phyloP scores from a whole-genome alignment of 2,113 vertebrate species.

The Isurus oxyrinchus region DNA sequence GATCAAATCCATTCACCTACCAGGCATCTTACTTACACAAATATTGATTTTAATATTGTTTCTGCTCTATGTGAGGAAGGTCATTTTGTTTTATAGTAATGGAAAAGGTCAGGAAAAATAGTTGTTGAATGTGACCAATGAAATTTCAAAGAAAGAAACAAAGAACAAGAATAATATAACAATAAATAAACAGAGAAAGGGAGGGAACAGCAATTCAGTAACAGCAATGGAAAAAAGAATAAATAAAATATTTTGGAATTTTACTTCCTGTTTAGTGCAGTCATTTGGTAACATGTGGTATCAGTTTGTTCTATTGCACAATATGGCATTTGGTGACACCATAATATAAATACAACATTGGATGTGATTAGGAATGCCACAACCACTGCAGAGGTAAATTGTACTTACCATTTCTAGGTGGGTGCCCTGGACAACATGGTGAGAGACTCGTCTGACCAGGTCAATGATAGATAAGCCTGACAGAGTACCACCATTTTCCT shows the following conservation, averaged over 20 bases:
- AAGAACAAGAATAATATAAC: not conserved
- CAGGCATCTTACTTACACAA: not conserved
- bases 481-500: slow-evolving; percentile 30
- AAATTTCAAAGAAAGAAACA: not conserved
- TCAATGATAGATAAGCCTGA: not conserved
- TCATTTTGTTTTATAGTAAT: not conserved
- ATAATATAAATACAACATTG: not conserved
- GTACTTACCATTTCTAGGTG: not conserved
- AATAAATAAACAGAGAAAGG: not conserved
- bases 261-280: not conserved
- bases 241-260: not conserved
- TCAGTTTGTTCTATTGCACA: not conserved
- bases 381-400: not conserved
- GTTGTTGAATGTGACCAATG: not conserved
- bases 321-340: not conserved
- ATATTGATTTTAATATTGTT: not conserved
- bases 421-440: not conserved
- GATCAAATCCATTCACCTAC: not conserved
- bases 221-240: not conserved
- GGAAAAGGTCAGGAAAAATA: not conserved
- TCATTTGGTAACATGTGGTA: not conserved
- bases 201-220: not conserved
- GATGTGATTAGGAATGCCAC: not conserved
- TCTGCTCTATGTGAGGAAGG: not conserved
- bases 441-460: not conserved